Percentiles rank a stretch among this genome's conserved stretches.
These are phyloP conservation scores for Agelaius phoeniceus DNA, from an alignment of 2,113 vertebrate genomes.

Conservation along the genomic window DNA sequence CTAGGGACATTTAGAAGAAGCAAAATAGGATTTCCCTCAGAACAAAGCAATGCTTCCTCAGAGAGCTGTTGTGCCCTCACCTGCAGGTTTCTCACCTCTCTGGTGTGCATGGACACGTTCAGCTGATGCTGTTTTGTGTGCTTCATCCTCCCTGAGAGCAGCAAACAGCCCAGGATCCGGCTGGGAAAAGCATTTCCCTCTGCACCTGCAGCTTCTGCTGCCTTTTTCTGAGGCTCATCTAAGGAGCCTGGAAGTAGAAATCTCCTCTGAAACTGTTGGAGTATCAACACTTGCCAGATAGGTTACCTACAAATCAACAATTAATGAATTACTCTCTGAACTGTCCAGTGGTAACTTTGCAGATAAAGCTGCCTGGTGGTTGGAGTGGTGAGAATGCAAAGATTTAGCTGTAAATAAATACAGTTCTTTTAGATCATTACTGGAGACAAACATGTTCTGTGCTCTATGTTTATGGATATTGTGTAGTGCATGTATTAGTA, in stretches of 20 bases:
- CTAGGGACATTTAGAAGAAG: neutral
- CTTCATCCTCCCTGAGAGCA: neutral
- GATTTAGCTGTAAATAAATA: neutral
- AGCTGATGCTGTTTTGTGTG: neutral
- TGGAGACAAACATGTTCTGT: neutral
- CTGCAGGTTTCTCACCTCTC: neutral
- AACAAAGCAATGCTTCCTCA: accelerated
- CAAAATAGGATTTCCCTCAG: neutral
- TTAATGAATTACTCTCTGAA: neutral
- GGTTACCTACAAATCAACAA: neutral
- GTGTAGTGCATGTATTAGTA: neutral
- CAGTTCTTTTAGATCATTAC: neutral
- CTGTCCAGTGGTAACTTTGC: neutral
- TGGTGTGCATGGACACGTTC: neutral
- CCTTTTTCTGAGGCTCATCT: neutral
- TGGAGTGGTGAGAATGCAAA: neutral
- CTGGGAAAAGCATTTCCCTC: neutral
- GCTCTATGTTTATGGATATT: neutral
- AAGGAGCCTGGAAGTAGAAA: neutral
- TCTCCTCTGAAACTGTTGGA: neutral
- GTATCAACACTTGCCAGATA: neutral
- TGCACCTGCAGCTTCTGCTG: neutral
- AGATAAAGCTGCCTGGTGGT: neutral
- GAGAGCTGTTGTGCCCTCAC: neutral
- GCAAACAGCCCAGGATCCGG: accelerated